phyloP scores from a whole-genome alignment of 2,797 vertebrate species.

The Steatocranus sp. region DNA sequence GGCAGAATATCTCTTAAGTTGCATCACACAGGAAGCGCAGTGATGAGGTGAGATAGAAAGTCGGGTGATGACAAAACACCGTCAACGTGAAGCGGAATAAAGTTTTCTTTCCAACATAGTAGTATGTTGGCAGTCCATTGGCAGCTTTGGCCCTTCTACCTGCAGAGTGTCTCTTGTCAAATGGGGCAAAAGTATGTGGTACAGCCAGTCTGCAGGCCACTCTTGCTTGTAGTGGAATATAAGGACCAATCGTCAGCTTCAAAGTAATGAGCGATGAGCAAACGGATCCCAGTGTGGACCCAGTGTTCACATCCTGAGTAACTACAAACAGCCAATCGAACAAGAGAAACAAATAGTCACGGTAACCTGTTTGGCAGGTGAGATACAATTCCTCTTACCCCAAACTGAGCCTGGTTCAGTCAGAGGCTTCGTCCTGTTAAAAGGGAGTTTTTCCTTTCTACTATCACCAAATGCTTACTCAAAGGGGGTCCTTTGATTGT shows the following conservation, averaged over 20 bases:
- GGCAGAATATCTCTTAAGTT: neutral
- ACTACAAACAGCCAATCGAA: neutral
- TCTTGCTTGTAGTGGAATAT: neutral
- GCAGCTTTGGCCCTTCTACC: neutral
- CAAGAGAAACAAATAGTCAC: neutral
- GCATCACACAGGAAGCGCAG: neutral
- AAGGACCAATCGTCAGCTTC: neutral
- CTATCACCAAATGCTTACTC: neutral
- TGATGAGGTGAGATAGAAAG: neutral
- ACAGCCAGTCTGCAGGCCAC: neutral
- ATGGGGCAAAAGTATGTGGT: neutral
- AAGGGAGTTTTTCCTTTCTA: neutral
- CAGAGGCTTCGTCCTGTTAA: neutral
- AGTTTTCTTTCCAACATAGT: neutral
- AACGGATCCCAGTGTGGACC: accelerated
- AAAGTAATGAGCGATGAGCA: accelerated
- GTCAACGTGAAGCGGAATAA: accelerated
- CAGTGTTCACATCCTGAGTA: neutral
- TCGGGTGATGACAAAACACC: neutral
- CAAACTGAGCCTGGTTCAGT: accelerated
- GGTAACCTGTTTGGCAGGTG: neutral
- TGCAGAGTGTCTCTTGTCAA: neutral
- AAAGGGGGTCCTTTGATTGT: neutral
- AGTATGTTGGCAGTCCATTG: neutral
- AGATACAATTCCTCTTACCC: accelerated